Evolutionary conservation across 2,797 vertebrate genomes (phyloP), one percentile per base, ranked within the genome.

Genomic region (Bufotes viridis): DNA sequence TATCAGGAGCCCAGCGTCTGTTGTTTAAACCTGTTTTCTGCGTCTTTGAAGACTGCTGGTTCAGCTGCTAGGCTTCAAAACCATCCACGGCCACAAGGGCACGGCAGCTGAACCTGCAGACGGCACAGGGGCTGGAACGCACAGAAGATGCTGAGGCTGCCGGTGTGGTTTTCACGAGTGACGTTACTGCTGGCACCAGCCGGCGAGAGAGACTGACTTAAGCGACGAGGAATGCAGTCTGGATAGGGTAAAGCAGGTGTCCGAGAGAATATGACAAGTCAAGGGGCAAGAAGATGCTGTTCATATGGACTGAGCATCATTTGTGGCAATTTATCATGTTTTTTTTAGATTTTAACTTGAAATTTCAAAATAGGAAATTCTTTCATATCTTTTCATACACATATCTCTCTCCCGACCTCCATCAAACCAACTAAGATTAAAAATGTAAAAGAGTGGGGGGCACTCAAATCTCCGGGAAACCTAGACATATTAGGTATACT

Each of bases 51-150:
- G 60, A 65, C 49, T 89, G 88, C 84, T 82, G 88, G 60, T 78
- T 89, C 88, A 89, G 88, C 88, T 89, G 88, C 82, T 86, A 7
- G 49, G 49, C 78, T 86, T 76, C 58, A 85, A 61, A 63, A 49
- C 29, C 61, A 74, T 82, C 84, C 79, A 42, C 65, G 26, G 78
- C 82, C 70, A 78, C 79, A 89, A 82, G 83, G 78, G 51, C 61
- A 82, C 78, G 76, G 83, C 79, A 86, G 88, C 83, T 89, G 88
- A 86, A 86, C 79, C 78, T 82, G 78, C 88, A 81, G 22, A 85
- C 83, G 0, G 76, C 69, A 76, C 83, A 81, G 57, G 81, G 60
- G 60, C 29, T 72, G 57, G 34, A 70, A 53, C 24, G 10, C 24
- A 42, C 42, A 61, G 9, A 55, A 81, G 87, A 81, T 88, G 83